Evolutionary conservation across 2,888 invertebrate species (phyloP).

Genomic region (Chaitophorus viminalis): DNA sequence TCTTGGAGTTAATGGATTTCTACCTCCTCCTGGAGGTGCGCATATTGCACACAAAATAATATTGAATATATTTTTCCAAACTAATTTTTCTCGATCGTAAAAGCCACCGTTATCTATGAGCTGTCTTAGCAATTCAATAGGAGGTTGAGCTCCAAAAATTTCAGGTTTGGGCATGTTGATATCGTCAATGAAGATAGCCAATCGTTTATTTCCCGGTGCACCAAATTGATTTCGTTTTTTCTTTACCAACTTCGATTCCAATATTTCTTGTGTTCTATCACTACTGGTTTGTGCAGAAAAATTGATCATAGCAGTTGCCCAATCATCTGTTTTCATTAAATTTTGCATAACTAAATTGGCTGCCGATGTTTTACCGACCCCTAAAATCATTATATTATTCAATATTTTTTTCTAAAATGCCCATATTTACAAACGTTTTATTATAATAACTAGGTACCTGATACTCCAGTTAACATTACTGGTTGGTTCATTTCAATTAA

Average conservation of each 20-base stretch:
- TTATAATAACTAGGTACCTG: conserved; percentile 71
- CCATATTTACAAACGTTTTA: not conserved
- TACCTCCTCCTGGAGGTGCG: conserved; percentile 91
- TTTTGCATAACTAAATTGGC: conserved; percentile 79
- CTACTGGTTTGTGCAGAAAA: conserved; percentile 94
- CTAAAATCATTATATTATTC: conserved; percentile 68
- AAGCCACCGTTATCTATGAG: conserved; percentile 90
- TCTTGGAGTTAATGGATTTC: conserved; percentile 84
- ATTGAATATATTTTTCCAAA: conserved; percentile 76
- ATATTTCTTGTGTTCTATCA: conserved; percentile 81
- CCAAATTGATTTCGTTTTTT: conserved; percentile 68
- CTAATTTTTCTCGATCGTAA: conserved; percentile 80
- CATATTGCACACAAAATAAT: conserved; percentile 85
- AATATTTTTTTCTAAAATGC: not conserved
- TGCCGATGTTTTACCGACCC: conserved; percentile 90
- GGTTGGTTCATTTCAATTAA: conserved; percentile 79
- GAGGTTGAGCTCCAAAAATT: conserved; percentile 92
- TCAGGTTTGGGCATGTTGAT: conserved; percentile 93
- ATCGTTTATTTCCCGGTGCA: conserved; percentile 75
- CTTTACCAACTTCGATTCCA: conserved; percentile 86
- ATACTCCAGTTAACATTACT: conserved; percentile 89
- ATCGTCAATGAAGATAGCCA: conserved; percentile 95
- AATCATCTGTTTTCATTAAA: conserved; percentile 73
- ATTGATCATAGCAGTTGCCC: conserved; percentile 82
- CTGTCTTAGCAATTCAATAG: conserved; percentile 90